A percentile compares a stretch with the other conserved stretches of the same genome.
These are phyloP conservation scores for Tetramorium parvispinum DNA, from an alignment of 1,140 invertebrate species.

Conservation along the genomic window DNA sequence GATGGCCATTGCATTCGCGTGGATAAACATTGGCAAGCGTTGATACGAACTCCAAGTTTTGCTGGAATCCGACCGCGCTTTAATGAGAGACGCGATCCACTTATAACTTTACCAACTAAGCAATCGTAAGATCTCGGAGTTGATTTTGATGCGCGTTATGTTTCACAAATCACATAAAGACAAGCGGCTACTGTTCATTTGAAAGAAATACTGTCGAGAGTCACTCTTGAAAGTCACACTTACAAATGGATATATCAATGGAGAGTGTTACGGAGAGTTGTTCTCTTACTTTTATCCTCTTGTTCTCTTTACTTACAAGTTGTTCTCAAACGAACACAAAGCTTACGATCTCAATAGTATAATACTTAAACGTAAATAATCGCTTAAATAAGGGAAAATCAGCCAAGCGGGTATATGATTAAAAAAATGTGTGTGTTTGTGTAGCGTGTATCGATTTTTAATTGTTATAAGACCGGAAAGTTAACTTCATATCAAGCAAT, in stretches of 20 bases:
- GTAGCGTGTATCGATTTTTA: not conserved
- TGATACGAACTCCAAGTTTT: conserved; percentile 46
- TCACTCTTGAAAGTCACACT: conserved; percentile 19
- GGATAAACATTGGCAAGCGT: conserved; percentile 52
- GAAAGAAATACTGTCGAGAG: conserved; percentile 4
- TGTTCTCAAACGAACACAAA: not conserved
- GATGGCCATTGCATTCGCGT: conserved; percentile 37
- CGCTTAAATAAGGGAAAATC: not conserved
- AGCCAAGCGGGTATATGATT: not conserved
- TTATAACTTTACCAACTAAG: conserved; percentile 52
- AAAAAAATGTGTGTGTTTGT: not conserved
- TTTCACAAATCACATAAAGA: conserved; percentile 44
- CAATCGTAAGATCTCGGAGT: conserved; percentile 30
- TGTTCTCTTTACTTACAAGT: not conserved
- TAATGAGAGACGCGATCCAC: conserved; percentile 53
- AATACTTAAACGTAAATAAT: not conserved
- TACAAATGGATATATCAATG: conserved; percentile 24
- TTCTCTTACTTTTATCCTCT: conserved; percentile 8
- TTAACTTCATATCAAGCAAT: not conserved
- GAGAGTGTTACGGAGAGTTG: conserved; percentile 7
- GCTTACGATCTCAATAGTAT: not conserved
- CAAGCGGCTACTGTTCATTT: not conserved
- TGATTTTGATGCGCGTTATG: conserved; percentile 48
- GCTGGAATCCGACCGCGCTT: conserved; percentile 27
- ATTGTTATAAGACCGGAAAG: not conserved